Evolutionary conservation across 1,140 invertebrate species (phyloP).

Genomic region (Sarcophaga bullata): DNA sequence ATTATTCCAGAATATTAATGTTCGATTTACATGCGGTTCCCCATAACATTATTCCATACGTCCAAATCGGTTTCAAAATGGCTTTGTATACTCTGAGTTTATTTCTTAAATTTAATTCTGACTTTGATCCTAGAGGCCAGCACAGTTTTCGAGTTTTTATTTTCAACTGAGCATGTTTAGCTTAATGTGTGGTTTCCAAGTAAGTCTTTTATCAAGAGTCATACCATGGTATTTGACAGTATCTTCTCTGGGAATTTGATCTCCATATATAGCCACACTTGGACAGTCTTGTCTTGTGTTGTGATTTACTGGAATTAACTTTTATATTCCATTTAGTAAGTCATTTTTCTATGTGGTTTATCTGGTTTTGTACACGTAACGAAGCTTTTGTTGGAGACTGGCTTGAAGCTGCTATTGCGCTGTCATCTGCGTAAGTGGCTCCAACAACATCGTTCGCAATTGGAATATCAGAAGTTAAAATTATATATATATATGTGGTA

Average conservation of each 20-base stretch:
- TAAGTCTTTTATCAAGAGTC: neutral
- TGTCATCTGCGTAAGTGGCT: slow-evolving; percentile 43
- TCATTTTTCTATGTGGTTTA: slow-evolving; percentile 25
- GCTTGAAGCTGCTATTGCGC: slow-evolving; percentile 9
- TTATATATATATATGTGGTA: too few species aligned
- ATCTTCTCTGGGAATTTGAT: neutral
- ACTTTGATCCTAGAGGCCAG: neutral
- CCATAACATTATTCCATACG: neutral
- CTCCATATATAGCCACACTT: neutral
- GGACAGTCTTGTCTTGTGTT: slow-evolving; percentile 5
- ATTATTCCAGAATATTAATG: neutral
- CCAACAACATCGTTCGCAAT: too few species aligned
- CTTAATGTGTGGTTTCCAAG: neutral
- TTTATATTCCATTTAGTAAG: neutral
- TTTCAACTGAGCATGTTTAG: neutral
- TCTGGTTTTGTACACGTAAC: neutral
- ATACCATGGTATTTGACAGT: neutral
- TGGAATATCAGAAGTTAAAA: too few species aligned
- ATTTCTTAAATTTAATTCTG: neutral
- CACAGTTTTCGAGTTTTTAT: neutral
- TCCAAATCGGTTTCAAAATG: neutral
- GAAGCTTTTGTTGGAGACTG: slow-evolving; percentile 26
- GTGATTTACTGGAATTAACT: too few species aligned
- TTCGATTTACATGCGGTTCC: neutral
- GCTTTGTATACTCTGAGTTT: neutral